Percentiles rank a stretch among this genome's conserved stretches.
Evolutionary conservation across 2,888 invertebrate genomes (phyloP).

Genomic region (Congeria kusceri): DNA sequence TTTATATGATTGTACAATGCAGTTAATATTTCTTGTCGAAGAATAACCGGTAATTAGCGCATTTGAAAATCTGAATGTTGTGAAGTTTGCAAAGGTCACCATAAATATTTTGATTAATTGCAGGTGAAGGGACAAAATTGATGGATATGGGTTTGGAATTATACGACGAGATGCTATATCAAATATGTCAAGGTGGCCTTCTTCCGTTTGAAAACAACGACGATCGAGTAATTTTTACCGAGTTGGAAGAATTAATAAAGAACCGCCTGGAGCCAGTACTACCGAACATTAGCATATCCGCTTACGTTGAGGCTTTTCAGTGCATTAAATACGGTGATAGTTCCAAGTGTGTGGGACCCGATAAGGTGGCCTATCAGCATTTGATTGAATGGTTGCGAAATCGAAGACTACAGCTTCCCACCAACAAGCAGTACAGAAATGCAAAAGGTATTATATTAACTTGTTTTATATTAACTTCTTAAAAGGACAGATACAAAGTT

Average conservation of each 20-base stretch:
- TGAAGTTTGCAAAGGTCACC: no score
- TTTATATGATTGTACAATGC: no score
- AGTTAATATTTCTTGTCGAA: no score
- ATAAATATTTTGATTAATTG: no score
- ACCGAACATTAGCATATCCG: not conserved
- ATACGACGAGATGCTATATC: not conserved
- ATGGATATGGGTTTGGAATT: not conserved
- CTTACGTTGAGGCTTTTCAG: not conserved
- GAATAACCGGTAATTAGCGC: no score
- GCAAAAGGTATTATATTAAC: not conserved
- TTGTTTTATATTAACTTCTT: no score
- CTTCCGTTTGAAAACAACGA: not conserved
- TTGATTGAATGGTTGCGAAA: not conserved
- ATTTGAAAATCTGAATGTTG: no score
- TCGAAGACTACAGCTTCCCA: not conserved
- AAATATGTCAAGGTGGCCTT: not conserved
- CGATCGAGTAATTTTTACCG: not conserved
- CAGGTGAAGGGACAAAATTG: no score
- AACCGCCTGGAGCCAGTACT: not conserved
- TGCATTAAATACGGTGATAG: not conserved
- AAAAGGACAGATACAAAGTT: no score
- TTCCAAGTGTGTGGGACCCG: not conserved
- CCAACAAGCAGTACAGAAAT: not conserved
- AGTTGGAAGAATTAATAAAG: not conserved
- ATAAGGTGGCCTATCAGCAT: not conserved